phyloP scores from a whole-genome alignment of 2,797 vertebrate species.

The Pelodytes ibericus region DNA sequence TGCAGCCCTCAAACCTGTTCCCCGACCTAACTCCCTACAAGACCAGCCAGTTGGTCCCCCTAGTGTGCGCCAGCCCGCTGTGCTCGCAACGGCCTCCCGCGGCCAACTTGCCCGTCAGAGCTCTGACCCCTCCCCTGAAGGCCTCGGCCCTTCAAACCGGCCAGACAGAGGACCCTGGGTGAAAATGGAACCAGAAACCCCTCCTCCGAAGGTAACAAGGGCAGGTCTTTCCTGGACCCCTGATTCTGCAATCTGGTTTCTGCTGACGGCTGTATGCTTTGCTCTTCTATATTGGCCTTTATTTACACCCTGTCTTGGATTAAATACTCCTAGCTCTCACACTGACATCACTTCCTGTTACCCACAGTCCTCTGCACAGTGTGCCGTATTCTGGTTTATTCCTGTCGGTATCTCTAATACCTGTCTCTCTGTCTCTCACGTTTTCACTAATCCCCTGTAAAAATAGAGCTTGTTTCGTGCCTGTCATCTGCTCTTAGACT shows the following conservation, averaged over 20 bases:
- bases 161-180: constrained; percentile 83
- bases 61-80: constrained; percentile 18
- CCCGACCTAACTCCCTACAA: constrained; percentile 78
- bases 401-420: too few species aligned
- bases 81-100: constrained; percentile 56
- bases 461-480: too few species aligned
- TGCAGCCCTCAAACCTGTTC: constrained; percentile 76
- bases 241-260: not conserved
- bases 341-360: too few species aligned
- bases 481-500: too few species aligned
- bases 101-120: constrained; percentile 88
- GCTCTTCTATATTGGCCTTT: not conserved
- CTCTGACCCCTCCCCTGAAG: constrained; percentile 92
- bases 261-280: not conserved
- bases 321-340: not conserved
- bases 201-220: constrained; percentile 75
- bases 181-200: constrained; percentile 82
- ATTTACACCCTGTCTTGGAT: not conserved
- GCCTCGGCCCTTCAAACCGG: constrained; percentile 71
- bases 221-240: not conserved
- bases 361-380: too few species aligned
- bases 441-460: too few species aligned
- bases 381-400: too few species aligned
- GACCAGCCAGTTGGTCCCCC: constrained; percentile 85
- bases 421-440: too few species aligned